Conservation (phyloP, 2,113 vertebrate species). For the Rhizomys pruinosus region DNA sequence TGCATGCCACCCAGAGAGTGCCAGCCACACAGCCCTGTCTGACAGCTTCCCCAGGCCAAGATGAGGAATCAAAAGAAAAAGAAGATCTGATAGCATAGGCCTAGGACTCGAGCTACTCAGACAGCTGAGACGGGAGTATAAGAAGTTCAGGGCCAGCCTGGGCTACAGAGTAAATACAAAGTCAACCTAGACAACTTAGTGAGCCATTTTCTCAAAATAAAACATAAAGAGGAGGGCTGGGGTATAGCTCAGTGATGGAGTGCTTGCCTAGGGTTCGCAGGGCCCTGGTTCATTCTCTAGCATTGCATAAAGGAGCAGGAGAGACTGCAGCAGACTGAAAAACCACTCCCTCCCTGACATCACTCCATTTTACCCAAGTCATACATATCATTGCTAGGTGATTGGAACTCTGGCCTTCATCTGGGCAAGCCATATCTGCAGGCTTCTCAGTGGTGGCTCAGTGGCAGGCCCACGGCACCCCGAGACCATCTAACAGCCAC, state of each 20-base stretch:
- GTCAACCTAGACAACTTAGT: not conserved
- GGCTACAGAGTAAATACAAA: not conserved
- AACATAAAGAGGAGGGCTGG: not conserved
- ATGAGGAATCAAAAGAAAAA: not conserved
- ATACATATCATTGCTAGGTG: too few relatives aligned
- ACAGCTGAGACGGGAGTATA: not conserved
- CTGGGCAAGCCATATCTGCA: not conserved
- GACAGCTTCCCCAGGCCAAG: not conserved
- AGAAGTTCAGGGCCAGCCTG: not conserved
- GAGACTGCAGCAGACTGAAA: fast-evolving
- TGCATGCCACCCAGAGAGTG: fast-evolving
- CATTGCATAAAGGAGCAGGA: not conserved
- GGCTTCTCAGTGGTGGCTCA: not conserved
- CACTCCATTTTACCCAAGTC: too few relatives aligned
- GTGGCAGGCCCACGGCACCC: not conserved
- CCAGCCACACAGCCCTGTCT: not conserved
- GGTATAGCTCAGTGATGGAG: not conserved
- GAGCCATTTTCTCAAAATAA: not conserved
- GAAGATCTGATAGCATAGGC: not conserved
- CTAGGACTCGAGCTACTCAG: not conserved
- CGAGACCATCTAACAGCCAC: fast-evolving
- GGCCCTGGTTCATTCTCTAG: not conserved
- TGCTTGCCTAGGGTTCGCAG: not conserved
- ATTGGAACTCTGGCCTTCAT: not conserved
- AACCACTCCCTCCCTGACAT: not conserved